Evolutionary conservation across 2,113 vertebrate species (phyloP), one percentile per base, ranked within the genome.

Genomic region (Collichthys lucidus): DNA sequence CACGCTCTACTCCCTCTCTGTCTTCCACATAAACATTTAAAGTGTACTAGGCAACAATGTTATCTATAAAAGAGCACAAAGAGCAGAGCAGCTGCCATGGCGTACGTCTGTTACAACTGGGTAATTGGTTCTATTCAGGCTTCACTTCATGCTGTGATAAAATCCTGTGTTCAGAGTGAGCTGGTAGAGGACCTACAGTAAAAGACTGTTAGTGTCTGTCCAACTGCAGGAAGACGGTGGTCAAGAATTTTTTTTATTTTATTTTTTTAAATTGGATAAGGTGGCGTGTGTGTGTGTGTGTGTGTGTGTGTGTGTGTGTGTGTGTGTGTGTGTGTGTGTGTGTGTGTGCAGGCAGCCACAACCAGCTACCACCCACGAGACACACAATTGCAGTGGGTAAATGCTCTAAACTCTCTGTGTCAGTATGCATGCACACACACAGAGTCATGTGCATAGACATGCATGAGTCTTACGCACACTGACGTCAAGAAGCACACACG

Each of bases 141-240:
- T 81, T 68, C 63, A 74, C 69, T 56, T 60, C 86, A 79, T 0
- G 79, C 86, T 86, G 88, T 17, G 85, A 90, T 90, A 88, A 88
- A 86, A 71, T 77, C 63, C 44, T 80, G 42, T 82, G 26, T 83
- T 83, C 77, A 63, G 68, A 82, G 44, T 74, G 26, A 85, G 59
- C 77, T 76, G 72, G 55, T 35, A 1, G 42, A 65, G 65, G 77
- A 79, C 74, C 60, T 77, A n/a, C 55, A 77, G 67, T 62, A 19
- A 75, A 80, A 78, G n/a, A 62, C 61, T 47, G 16, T 14, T 26
- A 22, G 62, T 67, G 40, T 49, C 70, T 82, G 72, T 73, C 63
- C 60, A 52, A 56, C 61, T 50, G 72, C 76, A 62, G 31, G 74
- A 44, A 79, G 29, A 62, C 10, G 4, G n/a, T 2, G 66, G 81